phyloP scores from a whole-genome alignment of 2,797 vertebrate species.

The Crenichthys baileyi region DNA sequence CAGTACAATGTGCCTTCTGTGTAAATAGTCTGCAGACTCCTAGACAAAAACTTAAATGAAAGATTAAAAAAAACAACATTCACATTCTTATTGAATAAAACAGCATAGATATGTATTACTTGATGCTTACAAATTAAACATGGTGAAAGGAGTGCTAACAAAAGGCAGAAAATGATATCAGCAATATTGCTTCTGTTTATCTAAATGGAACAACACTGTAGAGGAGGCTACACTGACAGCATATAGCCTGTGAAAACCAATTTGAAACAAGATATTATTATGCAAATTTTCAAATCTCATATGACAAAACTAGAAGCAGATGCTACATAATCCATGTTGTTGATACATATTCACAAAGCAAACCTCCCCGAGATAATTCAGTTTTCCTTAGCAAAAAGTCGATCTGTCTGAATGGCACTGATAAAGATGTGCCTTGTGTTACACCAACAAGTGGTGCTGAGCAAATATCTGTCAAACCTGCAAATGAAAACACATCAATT shows the following conservation, averaged over 20 bases:
- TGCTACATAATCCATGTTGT: slow-evolving; percentile 3
- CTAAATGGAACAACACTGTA: slow-evolving; percentile 13
- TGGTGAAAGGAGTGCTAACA: slow-evolving; percentile 10
- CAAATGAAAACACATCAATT: neutral
- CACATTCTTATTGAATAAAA: neutral
- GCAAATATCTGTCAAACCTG: slow-evolving; percentile 17
- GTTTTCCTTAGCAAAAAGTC: slow-evolving; percentile 5
- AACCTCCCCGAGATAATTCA: slow-evolving; percentile 1
- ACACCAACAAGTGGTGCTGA: slow-evolving; percentile 1
- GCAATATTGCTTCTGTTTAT: slow-evolving; percentile 7
- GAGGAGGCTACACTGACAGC: slow-evolving; percentile 8
- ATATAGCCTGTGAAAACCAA: slow-evolving; percentile 34
- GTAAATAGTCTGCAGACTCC: neutral
- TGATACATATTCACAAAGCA: slow-evolving; percentile 1
- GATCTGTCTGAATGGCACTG: neutral
- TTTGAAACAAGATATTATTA: slow-evolving; percentile 34
- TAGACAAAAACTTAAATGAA: neutral
- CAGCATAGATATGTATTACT: slow-evolving; percentile 6
- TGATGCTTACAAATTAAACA: slow-evolving; percentile 13
- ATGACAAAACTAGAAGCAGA: slow-evolving; percentile 10
- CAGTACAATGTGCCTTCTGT: neutral
- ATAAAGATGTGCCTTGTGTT: slow-evolving; percentile 6
- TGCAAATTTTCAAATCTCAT: slow-evolving; percentile 43
- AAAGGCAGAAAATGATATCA: slow-evolving; percentile 22
- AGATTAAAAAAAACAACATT: too few species aligned